Percentiles rank a stretch among this genome's conserved stretches.
phyloP scores from a whole-genome alignment of 2,797 vertebrate genomes.

The Lerista edwardsae region DNA sequence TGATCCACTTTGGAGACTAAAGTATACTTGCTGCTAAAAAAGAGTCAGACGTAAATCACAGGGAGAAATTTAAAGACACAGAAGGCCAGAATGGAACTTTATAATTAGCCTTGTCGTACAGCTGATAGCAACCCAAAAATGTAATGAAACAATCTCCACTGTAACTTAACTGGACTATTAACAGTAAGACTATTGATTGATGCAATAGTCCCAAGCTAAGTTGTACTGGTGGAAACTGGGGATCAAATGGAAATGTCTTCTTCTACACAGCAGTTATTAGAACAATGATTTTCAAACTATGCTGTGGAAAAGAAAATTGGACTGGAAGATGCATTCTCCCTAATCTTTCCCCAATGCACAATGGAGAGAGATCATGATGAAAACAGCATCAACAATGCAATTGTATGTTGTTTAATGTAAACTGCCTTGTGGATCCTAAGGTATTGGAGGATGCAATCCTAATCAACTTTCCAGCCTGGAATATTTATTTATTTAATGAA shows the following conservation, averaged over 20 bases:
- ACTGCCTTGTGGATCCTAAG: too few species aligned
- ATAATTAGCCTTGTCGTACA: conserved; percentile 11
- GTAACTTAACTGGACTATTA: background rate
- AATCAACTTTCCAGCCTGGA: too few species aligned
- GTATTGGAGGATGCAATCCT: too few species aligned
- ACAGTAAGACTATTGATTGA: conserved; percentile 1
- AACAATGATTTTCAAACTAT: conserved; percentile 44
- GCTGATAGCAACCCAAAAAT: background rate
- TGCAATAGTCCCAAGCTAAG: background rate
- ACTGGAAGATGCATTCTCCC: background rate
- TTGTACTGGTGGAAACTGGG: conserved; percentile 16
- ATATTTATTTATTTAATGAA: too few species aligned
- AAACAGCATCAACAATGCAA: background rate
- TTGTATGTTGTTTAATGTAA: too few species aligned
- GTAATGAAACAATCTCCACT: background rate
- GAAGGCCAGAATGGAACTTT: conserved; percentile 24
- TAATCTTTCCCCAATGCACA: background rate
- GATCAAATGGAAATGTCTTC: background rate
- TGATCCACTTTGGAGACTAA: conserved; percentile 51
- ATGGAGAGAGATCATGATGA: background rate
- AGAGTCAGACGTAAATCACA: conserved; percentile 1
- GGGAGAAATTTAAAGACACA: conserved; percentile 45
- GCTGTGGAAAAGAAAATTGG: background rate
- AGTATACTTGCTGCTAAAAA: conserved; percentile 42
- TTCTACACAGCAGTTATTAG: conserved; percentile 44